Base-by-base conservation (phyloP, 2,797 vertebrate species). In the Podarcis siculus region DNA sequence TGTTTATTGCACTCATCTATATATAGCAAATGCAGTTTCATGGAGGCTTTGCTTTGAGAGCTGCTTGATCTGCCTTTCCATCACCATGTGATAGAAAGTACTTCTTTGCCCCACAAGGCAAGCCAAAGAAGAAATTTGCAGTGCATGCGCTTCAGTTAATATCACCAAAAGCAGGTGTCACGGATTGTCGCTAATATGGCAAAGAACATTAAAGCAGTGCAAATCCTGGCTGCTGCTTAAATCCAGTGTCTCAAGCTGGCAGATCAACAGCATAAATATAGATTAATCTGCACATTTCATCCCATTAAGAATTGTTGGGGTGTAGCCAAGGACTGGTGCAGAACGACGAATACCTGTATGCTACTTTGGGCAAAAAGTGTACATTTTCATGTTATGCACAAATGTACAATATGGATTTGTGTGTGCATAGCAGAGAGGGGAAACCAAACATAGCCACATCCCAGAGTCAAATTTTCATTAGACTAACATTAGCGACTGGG, bases 1-100 rank as follows among this genome's bases (percentile, higher is more conserved):
- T 95, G 95, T 95, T 97, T 96, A 96, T 94, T 93, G 91, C 91
- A 90, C 91, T 90, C 88, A 64, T 75, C 96, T 97, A 97, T 96
- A 95, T 96, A 95, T 97, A 97, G 96, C 89, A 94, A 90, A 91
- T 84, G 89, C 85, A 89, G 87, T 90, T 93, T 10, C 0, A 92
- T 89, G 75, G 88, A 95, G 79, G 93, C 93, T 94, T 87, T 76
- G 2, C 91, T 92, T 89, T 7, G 0, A 90, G 92, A 93, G 91
- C 94, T 82, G 89, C 91, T 83, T 96, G 95, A 97, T 97, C 90
- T 91, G 90, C 71, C 86, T 86, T 91, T 93, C 94, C 95, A 84
- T 78, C 90, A 19, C 93, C 87, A 76, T 82, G 85, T 2, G 2
- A 90, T 88, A 92, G 94, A 92, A 95, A 95, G 94, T 92, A 91